phyloP scores from a whole-genome alignment of 2,888 invertebrate species.

The Notodonta dromedarius region DNA sequence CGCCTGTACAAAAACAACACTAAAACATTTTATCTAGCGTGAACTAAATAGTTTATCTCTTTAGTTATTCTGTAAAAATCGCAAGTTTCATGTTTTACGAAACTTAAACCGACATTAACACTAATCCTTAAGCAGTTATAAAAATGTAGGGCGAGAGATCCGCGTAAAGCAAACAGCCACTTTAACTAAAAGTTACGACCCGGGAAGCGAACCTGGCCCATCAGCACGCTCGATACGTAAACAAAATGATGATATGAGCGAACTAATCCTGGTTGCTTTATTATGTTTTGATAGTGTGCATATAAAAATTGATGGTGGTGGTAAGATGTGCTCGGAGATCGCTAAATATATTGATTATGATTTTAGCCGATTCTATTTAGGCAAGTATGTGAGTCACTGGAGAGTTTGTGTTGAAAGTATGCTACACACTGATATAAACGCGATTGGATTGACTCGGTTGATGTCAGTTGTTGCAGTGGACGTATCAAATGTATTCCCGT shows the following conservation, averaged over 20 bases:
- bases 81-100: slow-evolving; percentile 14
- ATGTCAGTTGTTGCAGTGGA: too few relatives aligned
- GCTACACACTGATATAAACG: background rate
- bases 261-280: slow-evolving; percentile 39
- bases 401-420: background rate
- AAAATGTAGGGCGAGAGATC: slow-evolving; percentile 39
- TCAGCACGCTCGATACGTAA: slow-evolving; percentile 60
- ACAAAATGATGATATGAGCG: slow-evolving; percentile 35
- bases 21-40: too few relatives aligned
- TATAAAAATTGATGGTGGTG: slow-evolving; percentile 28
- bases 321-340: slow-evolving; percentile 3
- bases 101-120: slow-evolving; percentile 21
- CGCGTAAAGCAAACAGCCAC: slow-evolving; percentile 34
- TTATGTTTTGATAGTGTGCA: slow-evolving; percentile 33
- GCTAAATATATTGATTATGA: slow-evolving; percentile 3
- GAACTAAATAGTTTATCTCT: too few relatives aligned
- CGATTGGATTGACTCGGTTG: background rate
- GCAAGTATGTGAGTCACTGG: slow-evolving; percentile 4
- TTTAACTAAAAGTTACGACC: slow-evolving; percentile 62
- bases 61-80: too few relatives aligned
- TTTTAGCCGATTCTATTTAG: slow-evolving; percentile 4
- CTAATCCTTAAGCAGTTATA: slow-evolving; percentile 20
- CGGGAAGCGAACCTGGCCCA: slow-evolving; percentile 67
- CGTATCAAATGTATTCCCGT: too few relatives aligned
- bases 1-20: too few relatives aligned